These are phyloP conservation scores for Eulemur albifrons DNA, from an alignment of 2,797 vertebrate genomes.

Conservation along the genomic window DNA sequence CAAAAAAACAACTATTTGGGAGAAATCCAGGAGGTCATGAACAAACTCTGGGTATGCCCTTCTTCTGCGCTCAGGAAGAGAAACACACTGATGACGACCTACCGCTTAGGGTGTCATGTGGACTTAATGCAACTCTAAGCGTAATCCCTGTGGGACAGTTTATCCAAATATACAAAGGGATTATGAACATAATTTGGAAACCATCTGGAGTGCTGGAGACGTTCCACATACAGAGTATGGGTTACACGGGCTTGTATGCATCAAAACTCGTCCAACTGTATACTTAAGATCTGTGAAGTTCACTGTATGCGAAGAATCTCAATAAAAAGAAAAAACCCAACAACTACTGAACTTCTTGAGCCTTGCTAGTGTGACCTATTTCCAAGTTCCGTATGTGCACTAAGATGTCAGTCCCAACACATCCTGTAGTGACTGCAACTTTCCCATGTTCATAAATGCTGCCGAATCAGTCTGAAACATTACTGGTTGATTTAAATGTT, in stretches of 20 bases:
- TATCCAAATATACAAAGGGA: background rate
- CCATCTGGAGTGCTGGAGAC: background rate
- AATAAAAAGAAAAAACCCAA: background rate
- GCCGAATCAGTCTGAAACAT: background rate
- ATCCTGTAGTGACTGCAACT: background rate
- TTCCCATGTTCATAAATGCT: background rate
- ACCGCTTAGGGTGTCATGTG: fast-evolving
- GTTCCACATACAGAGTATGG: background rate
- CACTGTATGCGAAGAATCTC: background rate
- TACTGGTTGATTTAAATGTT: background rate
- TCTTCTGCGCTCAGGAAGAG: background rate
- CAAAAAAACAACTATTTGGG: background rate
- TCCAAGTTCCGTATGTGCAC: background rate
- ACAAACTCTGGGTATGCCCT: background rate
- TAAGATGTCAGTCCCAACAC: background rate
- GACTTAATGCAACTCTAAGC: fast-evolving
- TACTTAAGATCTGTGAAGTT: background rate
- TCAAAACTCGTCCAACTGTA: background rate
- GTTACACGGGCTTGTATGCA: background rate
- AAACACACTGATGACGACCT: background rate
- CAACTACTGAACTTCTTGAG: background rate
- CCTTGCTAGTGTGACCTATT: background rate
- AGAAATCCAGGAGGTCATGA: too few species aligned
- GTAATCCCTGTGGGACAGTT: fast-evolving
- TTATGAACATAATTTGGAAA: background rate